Conservation (phyloP, 2,113 vertebrate genomes). For the Garra rufa region DNA sequence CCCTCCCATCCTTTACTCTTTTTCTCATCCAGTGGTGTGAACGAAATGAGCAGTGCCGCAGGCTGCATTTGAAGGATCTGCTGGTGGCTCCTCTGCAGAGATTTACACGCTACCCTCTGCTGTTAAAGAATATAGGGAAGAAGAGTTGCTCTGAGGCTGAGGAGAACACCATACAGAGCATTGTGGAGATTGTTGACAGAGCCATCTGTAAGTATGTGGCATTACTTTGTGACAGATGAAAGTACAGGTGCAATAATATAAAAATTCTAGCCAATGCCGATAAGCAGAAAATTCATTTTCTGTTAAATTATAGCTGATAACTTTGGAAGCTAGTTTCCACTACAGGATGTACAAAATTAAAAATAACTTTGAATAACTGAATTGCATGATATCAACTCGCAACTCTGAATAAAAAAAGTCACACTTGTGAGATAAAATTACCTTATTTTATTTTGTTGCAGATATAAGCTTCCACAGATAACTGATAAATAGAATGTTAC, state of each 20-base stretch:
- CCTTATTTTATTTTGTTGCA: no score
- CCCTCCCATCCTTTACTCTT: conserved; percentile 37
- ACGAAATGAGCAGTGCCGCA: conserved; percentile 80
- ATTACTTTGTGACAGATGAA: not conserved
- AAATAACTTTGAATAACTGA: no score
- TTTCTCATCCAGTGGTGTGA: conserved; percentile 84
- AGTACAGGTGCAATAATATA: not conserved
- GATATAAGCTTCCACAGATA: no score
- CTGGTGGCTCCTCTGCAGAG: conserved; percentile 86
- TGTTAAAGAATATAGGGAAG: conserved; percentile 88
- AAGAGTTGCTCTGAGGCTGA: conserved; percentile 74
- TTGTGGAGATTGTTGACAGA: conserved; percentile 86
- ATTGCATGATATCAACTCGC: no score
- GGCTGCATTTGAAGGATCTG: conserved; percentile 84
- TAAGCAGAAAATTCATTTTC: not conserved
- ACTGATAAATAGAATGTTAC: not conserved
- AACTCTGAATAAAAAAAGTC: no score
- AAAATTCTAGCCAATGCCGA: not conserved
- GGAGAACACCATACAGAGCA: conserved; percentile 71
- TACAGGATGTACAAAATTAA: no score
- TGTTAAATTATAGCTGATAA: not conserved
- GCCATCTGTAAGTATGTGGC: conserved; percentile 82
- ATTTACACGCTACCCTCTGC: conserved; percentile 83
- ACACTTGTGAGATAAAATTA: no score
- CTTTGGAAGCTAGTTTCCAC: no score